Evolutionary conservation across 2,888 invertebrate species (phyloP).

Genomic region (Euphydryas editha): DNA sequence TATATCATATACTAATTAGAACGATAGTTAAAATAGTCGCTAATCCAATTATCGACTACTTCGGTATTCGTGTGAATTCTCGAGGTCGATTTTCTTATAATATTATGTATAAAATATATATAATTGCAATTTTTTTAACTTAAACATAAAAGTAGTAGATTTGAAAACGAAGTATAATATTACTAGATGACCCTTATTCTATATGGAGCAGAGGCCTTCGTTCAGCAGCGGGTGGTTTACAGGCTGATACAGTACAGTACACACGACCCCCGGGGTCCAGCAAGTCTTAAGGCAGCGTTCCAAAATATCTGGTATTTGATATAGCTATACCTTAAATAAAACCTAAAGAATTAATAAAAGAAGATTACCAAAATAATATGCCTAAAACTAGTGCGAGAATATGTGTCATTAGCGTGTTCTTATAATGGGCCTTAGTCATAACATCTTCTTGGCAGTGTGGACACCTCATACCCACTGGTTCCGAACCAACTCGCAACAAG

Average conservation of each 20-base stretch:
- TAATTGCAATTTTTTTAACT: no score
- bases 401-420: constrained; percentile 63
- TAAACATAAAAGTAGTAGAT: no score
- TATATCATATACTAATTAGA: neutral
- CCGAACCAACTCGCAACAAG: constrained; percentile 72
- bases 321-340: neutral
- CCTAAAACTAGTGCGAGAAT: constrained; percentile 64
- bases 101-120: no score
- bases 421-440: constrained; percentile 71
- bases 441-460: constrained; percentile 73
- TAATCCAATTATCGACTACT: neutral
- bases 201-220: no score
- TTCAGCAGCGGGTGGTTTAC: no score
- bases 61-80: no score
- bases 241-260: no score
- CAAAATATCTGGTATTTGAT: neutral
- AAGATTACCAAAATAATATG: constrained; percentile 72
- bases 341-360: neutral
- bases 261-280: no score
- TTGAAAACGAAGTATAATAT: no score
- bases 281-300: no score
- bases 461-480: constrained; percentile 76
- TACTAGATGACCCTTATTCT: no score
- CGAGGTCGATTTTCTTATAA: no score
- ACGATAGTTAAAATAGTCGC: neutral